phyloP scores from a whole-genome alignment of 64 coral and sea anemone species.

The Pocillopora damicornis region DNA sequence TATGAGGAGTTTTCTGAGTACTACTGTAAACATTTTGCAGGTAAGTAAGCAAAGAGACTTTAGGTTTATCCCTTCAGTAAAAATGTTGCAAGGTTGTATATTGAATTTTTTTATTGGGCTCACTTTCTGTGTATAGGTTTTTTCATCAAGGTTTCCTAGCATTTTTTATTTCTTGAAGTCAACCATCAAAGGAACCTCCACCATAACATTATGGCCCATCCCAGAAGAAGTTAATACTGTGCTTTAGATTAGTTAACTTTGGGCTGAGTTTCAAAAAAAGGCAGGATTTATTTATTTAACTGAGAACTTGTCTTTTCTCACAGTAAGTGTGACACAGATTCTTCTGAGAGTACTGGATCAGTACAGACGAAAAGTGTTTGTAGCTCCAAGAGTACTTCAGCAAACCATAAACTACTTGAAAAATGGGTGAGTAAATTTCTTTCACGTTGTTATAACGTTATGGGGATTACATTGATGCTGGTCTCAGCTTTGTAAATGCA shows the following conservation, averaged over 20 bases:
- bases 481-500: no score
- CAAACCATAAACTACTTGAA: slow-evolving; percentile 85
- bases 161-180: no score
- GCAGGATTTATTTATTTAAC: background rate
- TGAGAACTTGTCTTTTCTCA: background rate
- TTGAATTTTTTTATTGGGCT: no score
- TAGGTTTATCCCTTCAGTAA: background rate
- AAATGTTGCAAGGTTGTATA: no score
- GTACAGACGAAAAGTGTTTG: slow-evolving; percentile 72
- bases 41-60: slow-evolving; percentile 13
- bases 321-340: slow-evolving; percentile 83
- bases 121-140: no score
- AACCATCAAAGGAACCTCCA: no score
- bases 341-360: slow-evolving; percentile 82
- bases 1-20: slow-evolving; percentile 86
- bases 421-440: slow-evolving; percentile 65
- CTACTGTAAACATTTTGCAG: slow-evolving; percentile 91
- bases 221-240: no score
- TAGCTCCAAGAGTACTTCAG: slow-evolving; percentile 76
- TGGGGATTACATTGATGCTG: no score
- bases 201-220: no score
- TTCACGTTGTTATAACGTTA: no score
- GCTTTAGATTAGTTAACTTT: no score
- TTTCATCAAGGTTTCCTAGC: no score
- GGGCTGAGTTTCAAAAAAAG: background rate